Conservation (phyloP, 2,113 vertebrate species). For the Nyctibius bracteatus region DNA sequence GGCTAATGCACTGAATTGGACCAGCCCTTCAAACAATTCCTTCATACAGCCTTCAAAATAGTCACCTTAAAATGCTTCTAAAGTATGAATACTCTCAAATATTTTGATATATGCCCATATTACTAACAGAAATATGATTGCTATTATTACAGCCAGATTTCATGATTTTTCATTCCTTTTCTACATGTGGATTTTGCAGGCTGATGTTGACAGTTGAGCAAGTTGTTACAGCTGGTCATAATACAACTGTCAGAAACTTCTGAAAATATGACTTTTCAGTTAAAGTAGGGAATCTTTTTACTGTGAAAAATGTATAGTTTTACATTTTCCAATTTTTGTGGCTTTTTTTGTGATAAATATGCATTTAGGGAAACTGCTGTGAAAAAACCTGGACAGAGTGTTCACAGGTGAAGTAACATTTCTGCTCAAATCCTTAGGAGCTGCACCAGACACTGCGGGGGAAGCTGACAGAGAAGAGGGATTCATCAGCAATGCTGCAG, state of each 20-base stretch:
- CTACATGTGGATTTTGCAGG: background rate
- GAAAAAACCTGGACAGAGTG: background rate
- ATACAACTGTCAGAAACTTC: background rate
- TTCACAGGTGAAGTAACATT: background rate
- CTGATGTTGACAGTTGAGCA: background rate
- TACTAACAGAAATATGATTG: background rate
- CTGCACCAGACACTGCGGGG: accelerated
- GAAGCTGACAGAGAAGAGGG: background rate
- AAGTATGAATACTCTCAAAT: background rate
- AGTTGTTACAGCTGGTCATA: background rate
- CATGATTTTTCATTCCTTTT: background rate
- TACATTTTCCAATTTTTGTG: background rate
- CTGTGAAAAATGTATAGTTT: background rate
- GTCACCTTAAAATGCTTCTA: background rate
- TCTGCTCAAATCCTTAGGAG: background rate
- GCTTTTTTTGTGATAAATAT: background rate
- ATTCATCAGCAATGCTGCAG: background rate
- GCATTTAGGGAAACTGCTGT: background rate
- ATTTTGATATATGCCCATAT: background rate
- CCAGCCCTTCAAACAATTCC: background rate
- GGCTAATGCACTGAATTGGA: background rate
- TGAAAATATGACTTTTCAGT: background rate
- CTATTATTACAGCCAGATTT: background rate
- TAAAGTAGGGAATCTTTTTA: background rate
- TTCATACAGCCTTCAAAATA: background rate